A percentile compares a stretch with the other conserved stretches of the same genome.
Conservation (phyloP, 2,797 vertebrate genomes). For the Myotis daubentonii region DNA sequence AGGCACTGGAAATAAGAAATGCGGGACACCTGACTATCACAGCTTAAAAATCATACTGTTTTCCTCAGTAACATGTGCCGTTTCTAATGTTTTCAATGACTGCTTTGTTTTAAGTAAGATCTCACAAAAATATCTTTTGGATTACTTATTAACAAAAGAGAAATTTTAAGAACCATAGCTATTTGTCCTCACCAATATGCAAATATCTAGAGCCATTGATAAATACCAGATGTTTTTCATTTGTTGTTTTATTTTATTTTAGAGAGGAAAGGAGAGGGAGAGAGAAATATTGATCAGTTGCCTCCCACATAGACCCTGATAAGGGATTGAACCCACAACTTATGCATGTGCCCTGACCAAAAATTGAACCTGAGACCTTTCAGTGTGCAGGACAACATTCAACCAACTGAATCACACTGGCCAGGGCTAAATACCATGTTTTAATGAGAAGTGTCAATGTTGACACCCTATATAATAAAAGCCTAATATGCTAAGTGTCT, state of each 20-base stretch:
- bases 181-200: neutral
- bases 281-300: neutral
- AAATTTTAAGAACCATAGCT: neutral
- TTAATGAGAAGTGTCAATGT: neutral
- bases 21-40: neutral
- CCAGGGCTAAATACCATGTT: neutral
- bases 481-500: too few relatives aligned
- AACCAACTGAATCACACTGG: neutral
- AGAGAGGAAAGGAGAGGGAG: neutral
- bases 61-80: neutral
- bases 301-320: neutral
- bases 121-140: neutral
- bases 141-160: neutral
- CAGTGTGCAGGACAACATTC: neutral
- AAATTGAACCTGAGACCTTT: neutral
- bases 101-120: neutral
- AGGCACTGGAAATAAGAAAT: neutral
- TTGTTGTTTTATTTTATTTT: neutral
- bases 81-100: neutral
- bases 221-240: neutral
- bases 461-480: neutral
- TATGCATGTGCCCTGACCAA: neutral
- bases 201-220: neutral
- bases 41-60: neutral
- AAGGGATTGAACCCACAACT: neutral